These are phyloP conservation scores for Apeltes quadracus DNA, from an alignment of 2,113 vertebrate genomes.

Conservation along the genomic window DNA sequence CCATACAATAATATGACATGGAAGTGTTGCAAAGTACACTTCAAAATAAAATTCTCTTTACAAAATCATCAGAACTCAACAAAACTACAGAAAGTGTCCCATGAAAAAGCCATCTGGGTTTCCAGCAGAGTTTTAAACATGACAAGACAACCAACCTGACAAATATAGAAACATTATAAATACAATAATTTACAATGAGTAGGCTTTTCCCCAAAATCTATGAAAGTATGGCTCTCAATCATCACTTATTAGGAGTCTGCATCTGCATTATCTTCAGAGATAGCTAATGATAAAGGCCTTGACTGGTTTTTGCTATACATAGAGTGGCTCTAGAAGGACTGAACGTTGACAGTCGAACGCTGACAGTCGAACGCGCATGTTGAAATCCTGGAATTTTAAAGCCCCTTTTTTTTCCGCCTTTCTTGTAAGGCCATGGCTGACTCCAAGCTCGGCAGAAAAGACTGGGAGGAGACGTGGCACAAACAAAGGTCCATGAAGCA, in stretches of 20 bases:
- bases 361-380: conserved; percentile 47
- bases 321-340: conserved; percentile 27
- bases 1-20: background rate
- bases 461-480: conserved; percentile 38
- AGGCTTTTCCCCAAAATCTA: background rate
- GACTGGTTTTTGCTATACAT: background rate
- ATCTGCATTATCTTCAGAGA: background rate
- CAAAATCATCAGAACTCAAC: too few relatives aligned
- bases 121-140: too few relatives aligned
- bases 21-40: background rate
- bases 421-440: conserved; percentile 47
- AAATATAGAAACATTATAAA: background rate
- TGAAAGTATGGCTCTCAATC: background rate
- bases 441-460: conserved; percentile 26
- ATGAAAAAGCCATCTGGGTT: too few relatives aligned
- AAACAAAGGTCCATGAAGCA: conserved; percentile 67
- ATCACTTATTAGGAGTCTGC: background rate
- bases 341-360: conserved; percentile 27
- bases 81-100: too few relatives aligned
- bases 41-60: too few relatives aligned
- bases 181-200: background rate
- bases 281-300: background rate
- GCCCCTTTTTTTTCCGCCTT: conserved; percentile 44
- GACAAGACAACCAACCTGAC: background rate
- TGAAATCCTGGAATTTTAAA: conserved; percentile 38